phyloP scores from a whole-genome alignment of 2,113 vertebrate species.

The Pseudonaja textilis region DNA sequence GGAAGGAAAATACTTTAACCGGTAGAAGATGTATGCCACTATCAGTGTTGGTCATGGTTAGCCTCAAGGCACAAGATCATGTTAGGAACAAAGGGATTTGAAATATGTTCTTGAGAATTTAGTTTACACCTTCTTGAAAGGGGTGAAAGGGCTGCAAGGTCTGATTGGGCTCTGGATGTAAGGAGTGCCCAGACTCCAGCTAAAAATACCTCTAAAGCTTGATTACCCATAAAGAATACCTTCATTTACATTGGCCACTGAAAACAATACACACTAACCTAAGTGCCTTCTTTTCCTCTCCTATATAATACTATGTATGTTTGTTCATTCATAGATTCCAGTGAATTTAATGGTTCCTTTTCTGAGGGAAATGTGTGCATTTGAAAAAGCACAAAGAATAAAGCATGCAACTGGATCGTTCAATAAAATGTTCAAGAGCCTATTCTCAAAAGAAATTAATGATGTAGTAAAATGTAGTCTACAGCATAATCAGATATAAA shows the following conservation, averaged over 20 bases:
- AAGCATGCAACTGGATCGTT: background rate
- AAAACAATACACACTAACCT: background rate
- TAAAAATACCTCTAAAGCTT: background rate
- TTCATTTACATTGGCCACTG: background rate
- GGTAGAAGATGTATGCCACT: too few species aligned
- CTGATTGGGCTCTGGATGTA: background rate
- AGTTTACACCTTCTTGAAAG: too few species aligned
- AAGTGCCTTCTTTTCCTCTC: background rate
- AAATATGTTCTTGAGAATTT: too few species aligned
- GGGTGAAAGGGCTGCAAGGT: too few species aligned
- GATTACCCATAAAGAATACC: conserved; percentile 14
- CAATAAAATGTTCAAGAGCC: background rate
- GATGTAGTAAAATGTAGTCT: background rate
- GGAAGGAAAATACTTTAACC: too few species aligned
- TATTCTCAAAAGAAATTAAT: background rate
- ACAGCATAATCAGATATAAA: background rate
- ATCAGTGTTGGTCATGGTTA: too few species aligned
- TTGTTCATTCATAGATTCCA: background rate
- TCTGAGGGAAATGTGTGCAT: background rate
- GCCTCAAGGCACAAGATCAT: too few species aligned
- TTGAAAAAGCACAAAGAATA: background rate
- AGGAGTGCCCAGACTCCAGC: background rate
- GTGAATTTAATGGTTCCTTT: background rate
- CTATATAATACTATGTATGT: background rate
- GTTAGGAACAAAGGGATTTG: too few species aligned